Percentiles rank a stretch among this genome's conserved stretches.
phyloP scores from a whole-genome alignment of 2,888 invertebrate genomes.

The Nephrotoma appendiculata region DNA sequence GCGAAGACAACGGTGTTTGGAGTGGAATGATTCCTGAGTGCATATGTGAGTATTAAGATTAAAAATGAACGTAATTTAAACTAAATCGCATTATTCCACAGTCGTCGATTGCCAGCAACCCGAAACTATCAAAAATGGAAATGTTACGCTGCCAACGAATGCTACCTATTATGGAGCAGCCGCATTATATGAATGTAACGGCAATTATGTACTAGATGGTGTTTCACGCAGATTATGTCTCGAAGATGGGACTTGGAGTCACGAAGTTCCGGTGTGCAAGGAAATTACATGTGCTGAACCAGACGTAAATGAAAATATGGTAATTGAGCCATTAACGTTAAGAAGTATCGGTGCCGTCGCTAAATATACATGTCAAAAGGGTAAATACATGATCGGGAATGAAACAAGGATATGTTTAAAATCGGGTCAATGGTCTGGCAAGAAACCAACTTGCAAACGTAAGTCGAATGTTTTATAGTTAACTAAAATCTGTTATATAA shows the following conservation, averaged over 20 bases:
- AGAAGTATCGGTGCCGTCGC: conserved; percentile 66
- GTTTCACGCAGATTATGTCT: conserved; percentile 69
- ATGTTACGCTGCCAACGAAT: conserved; percentile 67
- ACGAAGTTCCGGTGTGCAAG: conserved; percentile 65
- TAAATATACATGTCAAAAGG: conserved; percentile 69
- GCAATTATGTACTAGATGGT: conserved; percentile 68
- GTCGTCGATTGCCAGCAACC: conserved; percentile 80
- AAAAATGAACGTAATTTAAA: neutral
- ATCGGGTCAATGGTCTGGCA: conserved; percentile 70
- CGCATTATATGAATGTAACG: conserved; percentile 68
- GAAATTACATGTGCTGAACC: conserved; percentile 71
- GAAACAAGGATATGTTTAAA: conserved; percentile 59
- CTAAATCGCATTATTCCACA: conserved; percentile 24
- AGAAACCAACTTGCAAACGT: conserved; percentile 67
- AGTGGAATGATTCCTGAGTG: conserved; percentile 71
- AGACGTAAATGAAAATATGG: conserved; percentile 37
- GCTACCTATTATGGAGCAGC: conserved; percentile 80
- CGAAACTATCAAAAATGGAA: conserved; percentile 53
- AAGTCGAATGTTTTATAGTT: conserved; percentile 27
- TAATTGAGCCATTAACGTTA: conserved; percentile 45
- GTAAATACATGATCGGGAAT: conserved; percentile 65
- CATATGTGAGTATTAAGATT: conserved; percentile 47
- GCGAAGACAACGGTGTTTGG: conserved; percentile 76
- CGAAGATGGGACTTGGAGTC: conserved; percentile 84
- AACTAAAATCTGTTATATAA: neutral